Percentiles rank a stretch among this genome's conserved stretches.
phyloP scores from a whole-genome alignment of 2,888 invertebrate genomes.

The Tromatobia lineatoria region DNA sequence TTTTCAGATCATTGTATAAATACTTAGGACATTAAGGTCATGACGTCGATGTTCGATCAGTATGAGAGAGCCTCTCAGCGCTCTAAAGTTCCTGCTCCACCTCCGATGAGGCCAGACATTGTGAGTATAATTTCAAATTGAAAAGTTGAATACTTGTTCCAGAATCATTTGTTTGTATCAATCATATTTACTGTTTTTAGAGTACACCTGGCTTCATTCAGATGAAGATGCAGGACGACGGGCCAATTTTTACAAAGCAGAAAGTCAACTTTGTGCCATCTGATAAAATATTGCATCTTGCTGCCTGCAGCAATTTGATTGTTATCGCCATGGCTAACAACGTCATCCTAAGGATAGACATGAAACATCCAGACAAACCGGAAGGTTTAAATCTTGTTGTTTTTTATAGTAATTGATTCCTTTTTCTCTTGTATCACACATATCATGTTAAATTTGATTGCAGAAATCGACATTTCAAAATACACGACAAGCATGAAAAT shows the following conservation, averaged over 20 bases:
- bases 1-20: constrained; percentile 15
- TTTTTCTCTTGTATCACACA: constrained; percentile 20
- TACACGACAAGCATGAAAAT: constrained; percentile 88
- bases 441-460: constrained; percentile 80
- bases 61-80: constrained; percentile 92
- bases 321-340: constrained; percentile 94
- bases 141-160: neutral
- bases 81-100: constrained; percentile 83
- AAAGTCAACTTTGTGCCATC: constrained; percentile 93
- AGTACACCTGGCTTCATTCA: constrained; percentile 87
- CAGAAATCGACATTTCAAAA: constrained; percentile 92
- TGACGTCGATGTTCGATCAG: constrained; percentile 95
- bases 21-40: constrained; percentile 79
- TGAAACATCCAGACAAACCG: constrained; percentile 91
- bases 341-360: constrained; percentile 92
- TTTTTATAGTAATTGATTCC: constrained; percentile 17
- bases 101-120: constrained; percentile 85
- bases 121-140: constrained; percentile 78
- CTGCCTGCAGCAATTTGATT: constrained; percentile 93
- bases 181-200: constrained; percentile 71
- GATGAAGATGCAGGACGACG: constrained; percentile 90
- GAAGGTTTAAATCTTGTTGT: constrained; percentile 88
- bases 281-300: constrained; percentile 92
- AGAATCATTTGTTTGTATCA: neutral
- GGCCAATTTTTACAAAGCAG: constrained; percentile 95